Evolutionary conservation across 2,797 vertebrate genomes (phyloP).

Genomic region (Poliocrania exsul): DNA sequence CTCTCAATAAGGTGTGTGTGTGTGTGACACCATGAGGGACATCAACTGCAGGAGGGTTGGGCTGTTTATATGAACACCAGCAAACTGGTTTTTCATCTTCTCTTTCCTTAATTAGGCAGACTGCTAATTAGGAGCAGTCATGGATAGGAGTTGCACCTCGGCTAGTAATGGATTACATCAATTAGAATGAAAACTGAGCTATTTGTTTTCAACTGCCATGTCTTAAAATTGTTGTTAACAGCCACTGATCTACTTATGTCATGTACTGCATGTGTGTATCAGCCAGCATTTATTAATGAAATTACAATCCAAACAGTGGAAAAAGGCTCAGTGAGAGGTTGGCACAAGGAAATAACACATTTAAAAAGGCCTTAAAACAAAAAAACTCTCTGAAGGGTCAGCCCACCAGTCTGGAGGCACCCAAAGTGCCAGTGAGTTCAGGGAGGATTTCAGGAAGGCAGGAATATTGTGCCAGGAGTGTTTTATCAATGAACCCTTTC

Average conservation of each 20-base stretch:
- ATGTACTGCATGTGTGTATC: neutral
- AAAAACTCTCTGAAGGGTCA: neutral
- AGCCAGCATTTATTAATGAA: neutral
- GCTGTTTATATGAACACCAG: neutral
- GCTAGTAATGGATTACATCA: neutral
- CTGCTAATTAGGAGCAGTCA: neutral
- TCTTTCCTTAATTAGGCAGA: neutral
- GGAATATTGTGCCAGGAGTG: neutral
- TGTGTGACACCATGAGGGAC: neutral
- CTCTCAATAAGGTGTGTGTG: neutral
- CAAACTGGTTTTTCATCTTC: neutral
- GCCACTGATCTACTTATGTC: neutral
- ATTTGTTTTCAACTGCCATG: neutral
- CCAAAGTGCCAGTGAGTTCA: neutral
- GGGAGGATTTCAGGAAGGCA: neutral
- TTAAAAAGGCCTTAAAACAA: neutral
- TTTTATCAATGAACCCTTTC: neutral
- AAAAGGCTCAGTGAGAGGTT: neutral
- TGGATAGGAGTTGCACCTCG: neutral
- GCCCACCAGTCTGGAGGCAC: neutral
- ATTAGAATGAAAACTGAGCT: neutral
- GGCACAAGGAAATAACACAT: neutral
- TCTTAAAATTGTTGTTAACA: neutral
- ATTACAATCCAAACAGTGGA: neutral
- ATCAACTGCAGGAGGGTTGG: neutral